Base-by-base conservation (phyloP, 92 coral and sea anemone species). In the Palythoa grandis region DNA sequence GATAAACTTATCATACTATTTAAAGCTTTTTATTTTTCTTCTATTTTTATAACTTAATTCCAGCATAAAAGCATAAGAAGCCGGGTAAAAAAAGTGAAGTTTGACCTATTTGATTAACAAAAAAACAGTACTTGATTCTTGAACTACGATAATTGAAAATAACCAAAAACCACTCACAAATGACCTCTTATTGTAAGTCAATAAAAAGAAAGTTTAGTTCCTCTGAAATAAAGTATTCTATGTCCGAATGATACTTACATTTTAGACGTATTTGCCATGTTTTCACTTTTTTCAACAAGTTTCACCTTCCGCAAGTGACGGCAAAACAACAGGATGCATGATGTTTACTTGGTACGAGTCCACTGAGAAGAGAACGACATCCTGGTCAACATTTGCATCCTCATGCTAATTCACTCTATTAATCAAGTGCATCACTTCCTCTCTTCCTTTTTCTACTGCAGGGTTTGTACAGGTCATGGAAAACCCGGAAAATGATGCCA, bases 281-380 rank as follows among this genome's bases (percentile, higher is more conserved):
- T 69, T 69, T 24, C 73, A 69, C 73, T 69, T 69, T 69, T 23
- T 69, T 69, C 17, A 24, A 69, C 73, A 11, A 69, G 53, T 37
- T 72, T 72, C 76, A 40, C 76, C 29, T 37, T 17, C 22, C 54
- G 53, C 56, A 72, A 56, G 77, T 72, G 52, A 2, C 77, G 56
- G 77, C 24, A 72, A 72, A 72, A 72, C 76, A 72, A 72, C 77
- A 72, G 77, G 77, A 72, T 25, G 72, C 72, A 38, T 24, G 72
- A 72, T 72, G 77, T 72, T 72, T 72, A 43, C 76, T 72, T 72
- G 76, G 76, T 72, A 72, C 76, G 54, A 72, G 56, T 72, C 76
- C 76, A 37, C 52, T 72, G 52, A 72, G 76, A 72, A 4, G 76
- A 72, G 53, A 72, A 72, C 76, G 76, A 13, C 76, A 7, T 72